phyloP scores from a whole-genome alignment of 2,888 invertebrate species.

The Drosophila lacicola region DNA sequence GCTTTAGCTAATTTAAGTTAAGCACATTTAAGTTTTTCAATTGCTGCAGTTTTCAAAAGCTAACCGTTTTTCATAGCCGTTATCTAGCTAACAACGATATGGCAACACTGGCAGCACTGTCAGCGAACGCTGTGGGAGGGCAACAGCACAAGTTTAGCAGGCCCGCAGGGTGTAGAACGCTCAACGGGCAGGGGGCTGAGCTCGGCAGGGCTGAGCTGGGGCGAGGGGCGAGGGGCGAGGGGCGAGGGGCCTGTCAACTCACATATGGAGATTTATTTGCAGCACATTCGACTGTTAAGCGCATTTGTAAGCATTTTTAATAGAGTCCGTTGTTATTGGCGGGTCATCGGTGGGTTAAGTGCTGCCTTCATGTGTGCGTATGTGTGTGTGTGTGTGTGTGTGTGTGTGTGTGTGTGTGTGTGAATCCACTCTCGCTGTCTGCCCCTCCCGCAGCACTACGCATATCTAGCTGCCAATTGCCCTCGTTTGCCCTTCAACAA shows the following conservation, averaged over 20 bases:
- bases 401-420: conserved; percentile 4
- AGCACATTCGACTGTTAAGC: conserved; percentile 63
- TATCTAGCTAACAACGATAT: conserved; percentile 6
- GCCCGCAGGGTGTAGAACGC: background rate
- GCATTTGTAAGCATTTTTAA: conserved; percentile 80
- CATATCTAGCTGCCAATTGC: conserved; percentile 43
- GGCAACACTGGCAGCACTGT: conserved; percentile 23
- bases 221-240: no score
- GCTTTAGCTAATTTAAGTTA: background rate
- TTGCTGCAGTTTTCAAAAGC: no score
- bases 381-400: conserved; percentile 2
- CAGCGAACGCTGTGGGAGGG: background rate
- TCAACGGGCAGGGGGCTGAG: background rate
- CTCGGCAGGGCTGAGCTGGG: background rate
- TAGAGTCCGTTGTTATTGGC: conserved; percentile 62
- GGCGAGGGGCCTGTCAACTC: conserved; percentile 61
- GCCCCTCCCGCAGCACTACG: background rate
- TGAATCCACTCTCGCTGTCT: background rate
- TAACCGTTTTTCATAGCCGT: background rate
- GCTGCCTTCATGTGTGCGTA: conserved; percentile 13
- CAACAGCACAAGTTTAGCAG: background rate
- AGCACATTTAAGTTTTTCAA: background rate
- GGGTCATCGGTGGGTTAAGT: conserved; percentile 50
- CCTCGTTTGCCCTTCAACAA: conserved; percentile 45
- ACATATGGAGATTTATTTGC: conserved; percentile 77